A percentile compares a stretch with the other conserved stretches of the same genome.
Evolutionary conservation across 2,888 invertebrate genomes (phyloP).

Genomic region (Galeopsomyia nigrocyanea): DNA sequence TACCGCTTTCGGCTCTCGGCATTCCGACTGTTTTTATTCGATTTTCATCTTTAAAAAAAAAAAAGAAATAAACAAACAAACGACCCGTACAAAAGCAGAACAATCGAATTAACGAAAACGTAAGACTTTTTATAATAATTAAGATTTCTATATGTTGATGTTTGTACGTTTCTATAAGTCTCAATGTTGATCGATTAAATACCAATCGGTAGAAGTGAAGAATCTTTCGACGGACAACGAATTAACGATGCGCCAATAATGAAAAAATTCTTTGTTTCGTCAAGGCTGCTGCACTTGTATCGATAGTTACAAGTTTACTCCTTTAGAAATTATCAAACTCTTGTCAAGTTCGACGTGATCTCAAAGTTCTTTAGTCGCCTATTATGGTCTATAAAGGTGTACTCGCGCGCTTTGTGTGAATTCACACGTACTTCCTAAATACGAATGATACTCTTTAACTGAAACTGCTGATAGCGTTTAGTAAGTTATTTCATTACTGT

Average conservation of each 20-base stretch:
- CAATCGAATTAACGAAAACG: slow-evolving; percentile 38
- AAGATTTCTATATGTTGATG: slow-evolving; percentile 20
- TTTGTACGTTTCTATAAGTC: neutral
- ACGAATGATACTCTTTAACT: slow-evolving; percentile 8
- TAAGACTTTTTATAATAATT: slow-evolving; percentile 35
- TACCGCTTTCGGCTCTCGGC: slow-evolving; percentile 37
- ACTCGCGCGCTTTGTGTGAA: slow-evolving; percentile 42
- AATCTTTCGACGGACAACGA: neutral
- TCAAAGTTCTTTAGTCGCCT: slow-evolving; percentile 21
- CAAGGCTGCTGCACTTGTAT: slow-evolving; percentile 3
- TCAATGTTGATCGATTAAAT: slow-evolving; percentile 7
- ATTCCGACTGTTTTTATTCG: slow-evolving; percentile 24
- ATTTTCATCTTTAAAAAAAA: slow-evolving; percentile 15
- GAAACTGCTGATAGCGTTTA: slow-evolving; percentile 35
- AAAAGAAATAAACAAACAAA: slow-evolving; percentile 17
- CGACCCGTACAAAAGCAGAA: slow-evolving; percentile 22
- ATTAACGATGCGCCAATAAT: neutral
- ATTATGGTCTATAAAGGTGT: slow-evolving; percentile 35
- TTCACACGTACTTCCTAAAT: slow-evolving; percentile 32
- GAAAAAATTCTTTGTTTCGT: slow-evolving; percentile 9
- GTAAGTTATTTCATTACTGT: slow-evolving; percentile 26
- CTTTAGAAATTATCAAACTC: slow-evolving; percentile 21
- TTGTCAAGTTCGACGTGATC: slow-evolving; percentile 30
- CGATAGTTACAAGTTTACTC: neutral
- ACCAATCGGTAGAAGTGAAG: slow-evolving; percentile 7